Evolutionary conservation across 2,113 vertebrate species (phyloP), one percentile per base, ranked within the genome.

Genomic region (Cyanoderma ruficeps): DNA sequence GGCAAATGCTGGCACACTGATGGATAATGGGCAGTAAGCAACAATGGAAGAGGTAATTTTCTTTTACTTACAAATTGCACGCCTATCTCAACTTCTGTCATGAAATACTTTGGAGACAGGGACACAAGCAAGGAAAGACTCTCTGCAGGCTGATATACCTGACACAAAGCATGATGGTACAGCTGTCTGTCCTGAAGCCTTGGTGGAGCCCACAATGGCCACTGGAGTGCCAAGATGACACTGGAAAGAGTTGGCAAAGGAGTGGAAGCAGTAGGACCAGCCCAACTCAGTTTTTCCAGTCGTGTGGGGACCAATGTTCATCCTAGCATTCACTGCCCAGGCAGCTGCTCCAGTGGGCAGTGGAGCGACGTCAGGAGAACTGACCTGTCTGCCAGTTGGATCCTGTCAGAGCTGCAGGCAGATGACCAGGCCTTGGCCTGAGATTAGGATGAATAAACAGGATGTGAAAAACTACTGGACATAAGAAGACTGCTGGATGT

Each of bases 341-440:
- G 35, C 30, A 68, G 76, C 35, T 61, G 41, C 41, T 86, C 61
- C 14, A 3, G 35, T 0, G 2, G n/a, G 31, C 10, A 18, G 30
- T 1, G 2, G 37, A 57, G 15, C 2, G 2, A 30, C 0, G 0
- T 25, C 31, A 70, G 39, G 25, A 3, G 1, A 84, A 77, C 4
- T 1, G 0, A 55, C 23, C 33, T 3, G 2, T 25, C 61, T 82
- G 52, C 35, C 70, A 90, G 35, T 0, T 90, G 83, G 44, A 76
- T 53, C 42, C 37, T 2, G 0, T 69, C 63, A 63, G 0, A 2
- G 35, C 28, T 87, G 47, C 50, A 82, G 74, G 70, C 44, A 78
- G 61, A 92, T 42, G 52, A 90, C 11, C 21, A 81, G 56, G 39
- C 23, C 57, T 79, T 85, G 70, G 70, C 52, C 52, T 19, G 19